phyloP scores from a whole-genome alignment of 2,113 vertebrate genomes.

The Noturus placidus region DNA sequence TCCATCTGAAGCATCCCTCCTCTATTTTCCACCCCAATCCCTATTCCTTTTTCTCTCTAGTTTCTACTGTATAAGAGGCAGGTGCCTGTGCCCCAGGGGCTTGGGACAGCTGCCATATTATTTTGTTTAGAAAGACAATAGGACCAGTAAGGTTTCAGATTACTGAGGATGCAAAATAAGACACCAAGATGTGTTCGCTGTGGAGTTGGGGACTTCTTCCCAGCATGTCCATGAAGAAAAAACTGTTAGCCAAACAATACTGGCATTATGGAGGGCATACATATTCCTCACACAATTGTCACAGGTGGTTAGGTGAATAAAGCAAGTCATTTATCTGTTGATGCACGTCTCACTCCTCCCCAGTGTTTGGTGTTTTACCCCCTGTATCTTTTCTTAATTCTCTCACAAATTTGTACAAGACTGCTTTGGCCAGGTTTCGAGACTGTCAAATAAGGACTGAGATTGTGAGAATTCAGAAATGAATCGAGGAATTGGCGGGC shows the following conservation, averaged over 20 bases:
- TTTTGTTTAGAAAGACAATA: slow-evolving; percentile 55
- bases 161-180: slow-evolving; percentile 47
- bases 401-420: neutral
- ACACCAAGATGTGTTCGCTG: slow-evolving; percentile 15
- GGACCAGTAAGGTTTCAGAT: slow-evolving; percentile 39
- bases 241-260: slow-evolving; percentile 51
- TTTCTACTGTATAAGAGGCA: slow-evolving; percentile 45
- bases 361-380: slow-evolving; percentile 5
- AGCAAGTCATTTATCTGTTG: slow-evolving; percentile 28
- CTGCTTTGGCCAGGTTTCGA: neutral
- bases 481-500: neutral
- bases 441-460: neutral
- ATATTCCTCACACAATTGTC: slow-evolving; percentile 28
- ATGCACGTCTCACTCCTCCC: neutral
- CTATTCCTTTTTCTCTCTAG: slow-evolving; percentile 20
- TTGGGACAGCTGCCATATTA: slow-evolving; percentile 51
- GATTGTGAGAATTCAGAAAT: slow-evolving; percentile 19
- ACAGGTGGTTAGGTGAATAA: slow-evolving; percentile 41
- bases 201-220: slow-evolving; percentile 45
- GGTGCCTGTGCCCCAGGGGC: slow-evolving; percentile 52
- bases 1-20: slow-evolving; percentile 15
- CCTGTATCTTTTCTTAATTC: neutral
- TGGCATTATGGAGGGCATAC: slow-evolving; percentile 45
- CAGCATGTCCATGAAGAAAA: slow-evolving; percentile 42
- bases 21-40: slow-evolving; percentile 2